A percentile compares a stretch with the other conserved stretches of the same genome.
Evolutionary conservation across 2,888 invertebrate species (phyloP).

Genomic region (Cyaniris semiargus): DNA sequence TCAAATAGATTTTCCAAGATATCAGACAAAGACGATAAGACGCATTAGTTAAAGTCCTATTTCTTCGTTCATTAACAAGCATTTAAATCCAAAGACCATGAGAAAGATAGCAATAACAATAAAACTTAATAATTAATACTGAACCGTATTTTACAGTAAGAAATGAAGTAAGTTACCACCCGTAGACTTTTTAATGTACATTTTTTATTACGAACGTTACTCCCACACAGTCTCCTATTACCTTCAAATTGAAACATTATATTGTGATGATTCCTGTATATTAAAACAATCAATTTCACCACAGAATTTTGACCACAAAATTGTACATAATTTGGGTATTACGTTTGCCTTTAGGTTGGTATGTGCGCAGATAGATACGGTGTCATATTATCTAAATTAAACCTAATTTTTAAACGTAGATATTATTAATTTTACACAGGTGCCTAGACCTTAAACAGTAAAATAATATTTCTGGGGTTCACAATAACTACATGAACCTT

Average conservation of each 20-base stretch:
- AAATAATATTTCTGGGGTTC: too few species aligned
- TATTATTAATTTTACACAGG: too few species aligned
- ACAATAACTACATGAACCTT: too few species aligned
- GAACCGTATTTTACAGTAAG: conserved; percentile 31
- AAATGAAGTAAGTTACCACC: conserved; percentile 37
- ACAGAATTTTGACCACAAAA: not conserved
- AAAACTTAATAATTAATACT: conserved; percentile 6
- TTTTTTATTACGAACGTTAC: conserved; percentile 18
- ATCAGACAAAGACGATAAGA: too few species aligned
- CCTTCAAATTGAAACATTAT: conserved; percentile 16
- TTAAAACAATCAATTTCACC: conserved; percentile 3
- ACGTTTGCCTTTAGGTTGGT: not conserved
- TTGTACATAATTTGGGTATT: not conserved
- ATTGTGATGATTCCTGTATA: conserved; percentile 6
- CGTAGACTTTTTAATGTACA: conserved; percentile 14
- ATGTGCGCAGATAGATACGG: not conserved
- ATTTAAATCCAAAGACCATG: not conserved
- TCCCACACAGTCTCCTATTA: conserved; percentile 4
- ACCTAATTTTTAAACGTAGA: too few species aligned
- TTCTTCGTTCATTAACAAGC: not conserved
- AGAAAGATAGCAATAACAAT: not conserved
- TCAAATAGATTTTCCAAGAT: too few species aligned
- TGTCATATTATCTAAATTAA: too few species aligned
- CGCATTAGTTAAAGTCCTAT: not conserved
- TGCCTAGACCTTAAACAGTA: too few species aligned